These are phyloP conservation scores for Falco punctatus DNA, from an alignment of 2,113 vertebrate genomes.

Conservation along the genomic window DNA sequence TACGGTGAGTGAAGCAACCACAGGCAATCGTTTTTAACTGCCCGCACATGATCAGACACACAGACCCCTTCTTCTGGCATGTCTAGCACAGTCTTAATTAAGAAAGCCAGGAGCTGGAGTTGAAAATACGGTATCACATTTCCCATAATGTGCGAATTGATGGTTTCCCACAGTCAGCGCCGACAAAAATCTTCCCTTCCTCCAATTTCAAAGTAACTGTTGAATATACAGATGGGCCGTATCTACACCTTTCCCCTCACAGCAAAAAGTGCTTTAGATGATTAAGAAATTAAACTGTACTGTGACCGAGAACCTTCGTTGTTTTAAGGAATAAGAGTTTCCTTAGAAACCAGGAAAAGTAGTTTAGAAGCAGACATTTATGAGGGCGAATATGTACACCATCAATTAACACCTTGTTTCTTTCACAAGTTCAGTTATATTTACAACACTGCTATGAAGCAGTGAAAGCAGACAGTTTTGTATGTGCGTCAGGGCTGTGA, in stretches of 20 bases:
- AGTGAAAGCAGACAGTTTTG: conserved; percentile 47
- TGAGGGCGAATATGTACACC: conserved; percentile 20
- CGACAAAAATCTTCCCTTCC: conserved; percentile 47
- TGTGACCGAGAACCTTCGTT: conserved; percentile 16
- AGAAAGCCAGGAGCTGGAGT: conserved; percentile 39
- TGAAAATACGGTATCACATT: conserved; percentile 49
- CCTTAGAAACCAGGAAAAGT: conserved; percentile 62
- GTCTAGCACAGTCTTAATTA: conserved; percentile 62
- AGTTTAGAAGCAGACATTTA: conserved; percentile 43
- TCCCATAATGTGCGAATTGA: conserved; percentile 56
- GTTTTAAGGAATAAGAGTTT: conserved; percentile 58
- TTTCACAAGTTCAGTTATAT: conserved; percentile 69
- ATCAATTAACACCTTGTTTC: conserved; percentile 60
- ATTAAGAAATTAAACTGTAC: conserved; percentile 48
- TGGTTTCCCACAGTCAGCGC: conserved; percentile 54
- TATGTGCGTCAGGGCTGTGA: conserved; percentile 39
- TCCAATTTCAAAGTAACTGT: conserved; percentile 56
- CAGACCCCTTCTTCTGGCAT: conserved; percentile 34
- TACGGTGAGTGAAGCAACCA: accelerated
- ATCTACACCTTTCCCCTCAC: conserved; percentile 35
- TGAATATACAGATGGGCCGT: conserved; percentile 63
- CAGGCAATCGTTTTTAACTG: neutral
- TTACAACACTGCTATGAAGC: conserved; percentile 64
- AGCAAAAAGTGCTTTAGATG: conserved; percentile 23
- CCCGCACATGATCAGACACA: conserved; percentile 33